These are phyloP conservation scores for Onychomys leucogaster DNA, from an alignment of 2,797 vertebrate species.

Conservation along the genomic window DNA sequence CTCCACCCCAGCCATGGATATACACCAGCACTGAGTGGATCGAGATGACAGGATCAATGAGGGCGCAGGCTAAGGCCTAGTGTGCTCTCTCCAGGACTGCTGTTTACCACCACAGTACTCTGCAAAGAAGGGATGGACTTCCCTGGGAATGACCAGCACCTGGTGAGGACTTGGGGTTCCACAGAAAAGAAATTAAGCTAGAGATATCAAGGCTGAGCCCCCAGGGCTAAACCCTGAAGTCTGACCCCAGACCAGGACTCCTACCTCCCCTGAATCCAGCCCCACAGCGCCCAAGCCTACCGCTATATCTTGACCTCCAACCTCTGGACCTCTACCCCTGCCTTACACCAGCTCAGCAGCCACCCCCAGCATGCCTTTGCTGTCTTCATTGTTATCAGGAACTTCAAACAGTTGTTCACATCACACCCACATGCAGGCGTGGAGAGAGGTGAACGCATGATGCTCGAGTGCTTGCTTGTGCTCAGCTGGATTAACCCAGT, in stretches of 20 bases:
- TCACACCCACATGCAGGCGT: too few species aligned
- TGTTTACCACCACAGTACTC: neutral
- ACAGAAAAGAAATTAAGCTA: neutral
- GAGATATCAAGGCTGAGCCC: neutral
- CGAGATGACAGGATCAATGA: accelerated
- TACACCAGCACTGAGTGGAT: neutral
- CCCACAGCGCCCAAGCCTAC: neutral
- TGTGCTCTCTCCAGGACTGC: neutral
- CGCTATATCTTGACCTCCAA: neutral
- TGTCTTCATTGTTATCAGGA: too few species aligned
- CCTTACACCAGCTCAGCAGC: neutral
- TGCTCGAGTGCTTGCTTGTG: neutral
- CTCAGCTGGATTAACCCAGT: neutral
- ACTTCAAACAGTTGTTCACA: neutral
- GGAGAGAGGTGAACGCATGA: too few species aligned
- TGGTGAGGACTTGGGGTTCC: neutral
- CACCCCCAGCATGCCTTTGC: neutral
- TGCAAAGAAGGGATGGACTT: neutral
- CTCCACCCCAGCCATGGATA: neutral
- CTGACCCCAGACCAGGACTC: neutral
- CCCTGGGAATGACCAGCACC: neutral
- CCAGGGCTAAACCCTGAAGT: neutral
- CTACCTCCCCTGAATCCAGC: neutral
- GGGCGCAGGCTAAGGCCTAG: accelerated
- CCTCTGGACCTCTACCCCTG: neutral